Percentiles rank a stretch among this genome's conserved stretches.
Conservation (phyloP, 2,888 invertebrate species). For the Agrochola circellaris region DNA sequence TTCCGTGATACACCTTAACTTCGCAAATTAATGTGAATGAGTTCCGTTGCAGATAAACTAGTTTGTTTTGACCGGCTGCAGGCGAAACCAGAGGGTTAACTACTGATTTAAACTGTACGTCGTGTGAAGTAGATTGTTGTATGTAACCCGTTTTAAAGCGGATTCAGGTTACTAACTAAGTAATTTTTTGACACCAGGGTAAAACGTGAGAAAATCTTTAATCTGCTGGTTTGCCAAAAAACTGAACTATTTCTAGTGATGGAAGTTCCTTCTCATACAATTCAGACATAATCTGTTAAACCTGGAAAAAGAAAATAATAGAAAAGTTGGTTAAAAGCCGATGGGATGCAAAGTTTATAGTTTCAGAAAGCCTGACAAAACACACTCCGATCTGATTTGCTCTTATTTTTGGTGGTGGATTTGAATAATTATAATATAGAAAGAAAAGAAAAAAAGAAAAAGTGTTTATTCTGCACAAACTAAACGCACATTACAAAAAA, state of each 20-base stretch:
- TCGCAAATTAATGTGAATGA: constrained; percentile 55
- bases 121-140: not conserved
- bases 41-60: constrained; percentile 44
- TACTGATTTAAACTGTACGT: constrained; percentile 5
- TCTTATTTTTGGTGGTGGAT: not conserved
- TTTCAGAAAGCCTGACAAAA: not conserved
- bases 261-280: not conserved
- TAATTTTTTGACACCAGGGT: not conserved
- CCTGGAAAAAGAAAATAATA: not conserved
- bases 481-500: too few species aligned
- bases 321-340: not conserved
- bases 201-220: not conserved
- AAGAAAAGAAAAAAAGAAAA: too few species aligned
- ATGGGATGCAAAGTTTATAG: not conserved
- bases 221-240: too few species aligned
- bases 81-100: constrained; percentile 23
- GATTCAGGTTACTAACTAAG: not conserved
- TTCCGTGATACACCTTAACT: constrained; percentile 51
- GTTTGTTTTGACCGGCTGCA: constrained; percentile 37
- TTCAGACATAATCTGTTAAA: not conserved
- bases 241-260: not conserved
- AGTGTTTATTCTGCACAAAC: too few species aligned
- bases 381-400: not conserved
- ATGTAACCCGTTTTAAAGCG: not conserved
- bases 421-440: not conserved